Evolutionary conservation across 2,797 vertebrate species (phyloP), one percentile per base, ranked within the genome.

Genomic region (Halcyon badia): DNA sequence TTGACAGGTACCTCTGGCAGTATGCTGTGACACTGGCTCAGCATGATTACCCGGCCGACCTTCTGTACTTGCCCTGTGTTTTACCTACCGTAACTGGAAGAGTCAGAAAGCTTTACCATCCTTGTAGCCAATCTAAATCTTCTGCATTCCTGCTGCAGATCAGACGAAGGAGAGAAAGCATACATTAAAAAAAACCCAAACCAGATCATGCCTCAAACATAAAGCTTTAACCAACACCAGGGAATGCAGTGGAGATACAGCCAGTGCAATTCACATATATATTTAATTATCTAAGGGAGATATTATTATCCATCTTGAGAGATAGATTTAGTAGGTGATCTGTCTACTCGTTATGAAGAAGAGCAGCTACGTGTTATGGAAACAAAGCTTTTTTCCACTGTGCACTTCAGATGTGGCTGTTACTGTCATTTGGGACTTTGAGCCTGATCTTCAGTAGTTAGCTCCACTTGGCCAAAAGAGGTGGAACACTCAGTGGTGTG

Each of bases 1-100:
- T 71, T 54, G 61, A 9, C 18, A 0, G 9, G 13, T 35, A 75
- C 44, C 48, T 87, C 62, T 89, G 72, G 9, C 44, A 71, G 48
- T 13, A 4, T 42, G 22, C 69, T 85, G 60, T 94, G 71, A 57
- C 75, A 33, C 42, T 83, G 89, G 69, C 72, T 92, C 14, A 86
- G 78, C 10, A 3, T 42, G 61, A 26, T 52, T 64, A 54, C 31
- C 18, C 18, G 72, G 58, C 14, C 0, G 2, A 64, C 71, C 65
- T 66, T 70, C 44, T 72, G 22, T 49, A 13, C 87, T 78, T 90
- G 56, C 51, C 79, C 33, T 26, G 49, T 79, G 60, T 82, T 84
- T 89, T 73, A 65, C 52, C 33, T 82, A 3, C 62, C 7, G 1
- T 41, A 49, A 28, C 33, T 80, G 71, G 44, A 57, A 82, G 44